phyloP scores from a whole-genome alignment of 2,113 vertebrate genomes.

The Oplegnathus fasciatus region DNA sequence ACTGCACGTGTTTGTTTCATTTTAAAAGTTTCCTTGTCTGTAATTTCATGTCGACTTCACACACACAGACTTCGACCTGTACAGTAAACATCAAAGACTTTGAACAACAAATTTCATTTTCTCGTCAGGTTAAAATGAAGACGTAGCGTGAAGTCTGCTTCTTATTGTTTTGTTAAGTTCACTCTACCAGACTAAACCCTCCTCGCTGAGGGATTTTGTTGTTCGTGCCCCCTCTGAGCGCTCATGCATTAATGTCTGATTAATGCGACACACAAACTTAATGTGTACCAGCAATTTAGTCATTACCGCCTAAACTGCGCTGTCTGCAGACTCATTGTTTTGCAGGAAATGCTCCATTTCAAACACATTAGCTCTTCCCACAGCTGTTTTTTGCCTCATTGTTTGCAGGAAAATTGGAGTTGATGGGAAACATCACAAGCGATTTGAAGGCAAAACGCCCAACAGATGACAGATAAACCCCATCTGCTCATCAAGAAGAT shows the following conservation, averaged over 20 bases:
- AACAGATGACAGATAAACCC: constrained; percentile 19
- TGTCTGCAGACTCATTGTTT: constrained; percentile 47
- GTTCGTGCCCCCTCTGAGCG: constrained; percentile 27
- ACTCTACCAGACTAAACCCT: neutral
- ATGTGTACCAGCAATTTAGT: constrained; percentile 47
- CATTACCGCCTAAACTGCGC: constrained; percentile 42
- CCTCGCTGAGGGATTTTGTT: neutral
- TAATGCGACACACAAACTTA: constrained; percentile 50
- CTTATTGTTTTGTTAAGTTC: neutral
- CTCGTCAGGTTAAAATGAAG: neutral
- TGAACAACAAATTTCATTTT: neutral
- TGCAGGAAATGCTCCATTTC: constrained; percentile 64
- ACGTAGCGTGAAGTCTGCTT: neutral
- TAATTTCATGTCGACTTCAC: neutral
- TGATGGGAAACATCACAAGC: constrained; percentile 44
- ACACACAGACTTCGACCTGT: neutral
- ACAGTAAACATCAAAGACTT: no score
- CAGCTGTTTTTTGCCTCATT: constrained; percentile 49
- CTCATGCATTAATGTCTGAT: constrained; percentile 60
- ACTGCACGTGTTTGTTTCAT: no score
- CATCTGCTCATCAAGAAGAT: constrained; percentile 26
- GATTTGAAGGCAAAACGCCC: constrained; percentile 34
- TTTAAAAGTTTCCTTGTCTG: neutral
- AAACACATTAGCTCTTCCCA: constrained; percentile 64
- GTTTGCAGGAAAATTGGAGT: constrained; percentile 46